Evolutionary conservation across 1,140 invertebrate species (phyloP).

Genomic region (Geopemphigus sp.): DNA sequence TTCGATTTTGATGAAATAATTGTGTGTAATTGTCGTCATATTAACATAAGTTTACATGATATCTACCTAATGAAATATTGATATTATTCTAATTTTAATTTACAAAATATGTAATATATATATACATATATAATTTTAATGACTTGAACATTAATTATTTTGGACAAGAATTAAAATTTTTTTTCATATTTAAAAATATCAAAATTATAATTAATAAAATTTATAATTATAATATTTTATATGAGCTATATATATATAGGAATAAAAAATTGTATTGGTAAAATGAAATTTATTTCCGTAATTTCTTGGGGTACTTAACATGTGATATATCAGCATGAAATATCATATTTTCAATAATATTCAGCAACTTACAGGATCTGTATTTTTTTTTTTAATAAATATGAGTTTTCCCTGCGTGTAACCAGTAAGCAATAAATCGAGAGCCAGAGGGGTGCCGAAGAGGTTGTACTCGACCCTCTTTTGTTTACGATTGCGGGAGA

Average conservation of each 20-base stretch:
- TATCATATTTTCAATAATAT: slow-evolving; percentile 10
- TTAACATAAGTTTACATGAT: no score
- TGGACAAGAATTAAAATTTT: no score
- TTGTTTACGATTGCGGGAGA: slow-evolving; percentile 42
- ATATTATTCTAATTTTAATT: no score
- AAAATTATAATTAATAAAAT: no score
- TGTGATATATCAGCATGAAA: background rate
- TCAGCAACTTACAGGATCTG: slow-evolving; percentile 1
- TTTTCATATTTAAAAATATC: no score
- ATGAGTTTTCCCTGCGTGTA: slow-evolving; percentile 24
- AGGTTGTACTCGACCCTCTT: slow-evolving; percentile 33
- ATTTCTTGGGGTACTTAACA: background rate
- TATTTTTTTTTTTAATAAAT: slow-evolving; percentile 34
- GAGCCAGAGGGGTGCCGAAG: slow-evolving; percentile 28
- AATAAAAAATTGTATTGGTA: background rate
- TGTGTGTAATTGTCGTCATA: background rate
- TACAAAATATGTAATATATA: no score
- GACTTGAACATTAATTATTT: no score
- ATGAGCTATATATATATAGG: no score
- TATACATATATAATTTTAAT: no score
- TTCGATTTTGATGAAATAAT: background rate
- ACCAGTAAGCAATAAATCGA: slow-evolving; percentile 40
- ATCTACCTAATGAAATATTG: no score
- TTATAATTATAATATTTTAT: no score
- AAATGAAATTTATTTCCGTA: background rate